Evolutionary conservation across 2,797 vertebrate genomes (phyloP).

Genomic region (Diplodus sargus): DNA sequence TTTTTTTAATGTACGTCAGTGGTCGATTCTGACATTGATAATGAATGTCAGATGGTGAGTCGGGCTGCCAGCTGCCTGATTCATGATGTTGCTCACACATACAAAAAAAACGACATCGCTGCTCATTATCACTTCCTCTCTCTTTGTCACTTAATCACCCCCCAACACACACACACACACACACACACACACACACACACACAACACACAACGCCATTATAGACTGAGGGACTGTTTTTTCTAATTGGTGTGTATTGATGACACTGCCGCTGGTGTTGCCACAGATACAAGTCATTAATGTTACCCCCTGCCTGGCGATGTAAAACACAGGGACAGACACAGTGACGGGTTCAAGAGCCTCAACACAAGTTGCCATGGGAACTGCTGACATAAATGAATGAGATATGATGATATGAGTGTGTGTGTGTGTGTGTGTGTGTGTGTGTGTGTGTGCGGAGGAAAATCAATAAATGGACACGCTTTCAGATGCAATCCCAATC

Average conservation of each 20-base stretch:
- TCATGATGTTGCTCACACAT: slow-evolving; percentile 39
- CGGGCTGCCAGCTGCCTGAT: slow-evolving; percentile 5
- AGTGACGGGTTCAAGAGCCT: slow-evolving; percentile 39
- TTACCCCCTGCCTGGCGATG: slow-evolving; percentile 50
- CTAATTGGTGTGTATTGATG: slow-evolving; percentile 69
- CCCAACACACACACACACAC: neutral
- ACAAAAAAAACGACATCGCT: slow-evolving; percentile 8
- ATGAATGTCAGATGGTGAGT: slow-evolving; percentile 4
- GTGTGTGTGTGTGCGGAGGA: neutral
- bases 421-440: no score
- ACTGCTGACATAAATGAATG: slow-evolving; percentile 72
- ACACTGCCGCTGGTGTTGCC: slow-evolving; percentile 54
- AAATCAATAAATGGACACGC: slow-evolving; percentile 57
- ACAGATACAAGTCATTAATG: slow-evolving; percentile 70
- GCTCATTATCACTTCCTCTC: slow-evolving; percentile 37
- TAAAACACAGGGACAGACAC: slow-evolving; percentile 23
- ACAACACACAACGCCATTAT: slow-evolving; percentile 16
- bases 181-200: slow-evolving; percentile 12
- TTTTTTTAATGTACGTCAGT: neutral
- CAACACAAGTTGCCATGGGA: slow-evolving; percentile 74
- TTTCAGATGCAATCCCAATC: slow-evolving; percentile 22
- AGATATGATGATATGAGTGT: slow-evolving; percentile 35
- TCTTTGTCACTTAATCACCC: slow-evolving; percentile 33
- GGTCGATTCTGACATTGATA: slow-evolving; percentile 10
- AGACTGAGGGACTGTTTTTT: slow-evolving; percentile 22